phyloP scores from a whole-genome alignment of 64 coral and sea anemone species.

The Montipora foliosa region DNA sequence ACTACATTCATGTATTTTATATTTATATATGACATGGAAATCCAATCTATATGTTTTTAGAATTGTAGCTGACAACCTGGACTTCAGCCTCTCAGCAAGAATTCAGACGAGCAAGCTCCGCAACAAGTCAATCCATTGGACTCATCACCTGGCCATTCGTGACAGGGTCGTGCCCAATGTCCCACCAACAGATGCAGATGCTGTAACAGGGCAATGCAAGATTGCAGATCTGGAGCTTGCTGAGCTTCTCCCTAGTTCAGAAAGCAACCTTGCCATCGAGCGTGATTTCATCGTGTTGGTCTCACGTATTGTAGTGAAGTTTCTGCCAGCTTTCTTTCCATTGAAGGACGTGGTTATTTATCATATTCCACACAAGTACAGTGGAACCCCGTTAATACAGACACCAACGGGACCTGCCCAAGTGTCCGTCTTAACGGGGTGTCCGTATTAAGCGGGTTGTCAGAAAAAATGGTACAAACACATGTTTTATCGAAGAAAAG shows the following conservation, averaged over 20 bases:
- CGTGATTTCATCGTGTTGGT: not conserved
- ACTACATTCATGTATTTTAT: no score
- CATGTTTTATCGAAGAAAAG: no score
- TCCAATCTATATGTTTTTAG: not conserved
- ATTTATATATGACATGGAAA: no score
- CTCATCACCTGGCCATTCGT: not conserved
- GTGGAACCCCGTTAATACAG: no score
- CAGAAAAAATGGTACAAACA: no score
- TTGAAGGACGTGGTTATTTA: not conserved
- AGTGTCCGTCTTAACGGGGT: no score
- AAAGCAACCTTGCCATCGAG: not conserved
- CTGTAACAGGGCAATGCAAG: not conserved
- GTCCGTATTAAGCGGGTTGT: no score
- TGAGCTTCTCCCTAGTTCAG: not conserved
- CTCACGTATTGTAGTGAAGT: not conserved
- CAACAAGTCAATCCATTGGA: not conserved
- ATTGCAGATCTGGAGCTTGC: not conserved
- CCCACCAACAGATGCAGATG: not conserved
- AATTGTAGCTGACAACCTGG: slow-evolving; percentile 3
- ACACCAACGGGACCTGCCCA: no score
- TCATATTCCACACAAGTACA: not conserved
- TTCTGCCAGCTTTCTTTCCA: not conserved
- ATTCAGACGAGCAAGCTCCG: not conserved
- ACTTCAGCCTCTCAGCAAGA: slow-evolving; percentile 2
- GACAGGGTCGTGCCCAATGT: not conserved